phyloP scores from a whole-genome alignment of 2,888 invertebrate species.

The Tiliacea aurago region DNA sequence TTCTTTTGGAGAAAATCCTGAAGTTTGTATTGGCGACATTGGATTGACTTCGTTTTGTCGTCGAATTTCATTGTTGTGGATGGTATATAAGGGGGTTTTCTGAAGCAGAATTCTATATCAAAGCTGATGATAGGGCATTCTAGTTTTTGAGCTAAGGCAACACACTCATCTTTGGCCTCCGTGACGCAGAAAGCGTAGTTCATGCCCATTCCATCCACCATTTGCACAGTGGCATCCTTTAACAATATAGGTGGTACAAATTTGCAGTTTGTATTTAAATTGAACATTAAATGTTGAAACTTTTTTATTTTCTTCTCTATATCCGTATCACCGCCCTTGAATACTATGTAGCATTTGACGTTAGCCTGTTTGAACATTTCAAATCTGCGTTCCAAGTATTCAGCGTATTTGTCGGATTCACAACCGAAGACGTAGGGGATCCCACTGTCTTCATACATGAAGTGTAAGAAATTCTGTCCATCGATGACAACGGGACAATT shows the following conservation, averaged over 20 bases:
- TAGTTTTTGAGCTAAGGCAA: slow-evolving; percentile 69
- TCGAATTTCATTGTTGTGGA: slow-evolving; percentile 50
- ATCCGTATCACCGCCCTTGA: slow-evolving; percentile 72
- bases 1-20: slow-evolving; percentile 62
- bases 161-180: slow-evolving; percentile 70
- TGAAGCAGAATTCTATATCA: slow-evolving; percentile 72
- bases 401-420: slow-evolving; percentile 70
- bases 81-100: slow-evolving; percentile 69
- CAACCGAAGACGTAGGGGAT: slow-evolving; percentile 67
- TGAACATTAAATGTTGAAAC: neutral
- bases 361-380: slow-evolving; percentile 70
- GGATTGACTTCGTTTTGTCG: slow-evolving; percentile 26
- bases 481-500: slow-evolving; percentile 73
- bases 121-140: slow-evolving; percentile 71
- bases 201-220: slow-evolving; percentile 70
- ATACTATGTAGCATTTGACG: slow-evolving; percentile 71
- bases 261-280: neutral
- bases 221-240: slow-evolving; percentile 67
- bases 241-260: slow-evolving; percentile 62
- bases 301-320: slow-evolving; percentile 49
- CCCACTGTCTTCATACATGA: slow-evolving; percentile 58
- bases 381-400: slow-evolving; percentile 63
- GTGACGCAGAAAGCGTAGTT: slow-evolving; percentile 67
- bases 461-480: slow-evolving; percentile 71
- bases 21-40: slow-evolving; percentile 62